phyloP scores from a whole-genome alignment of 2,888 invertebrate species.

The Cacoxenus indagator region DNA sequence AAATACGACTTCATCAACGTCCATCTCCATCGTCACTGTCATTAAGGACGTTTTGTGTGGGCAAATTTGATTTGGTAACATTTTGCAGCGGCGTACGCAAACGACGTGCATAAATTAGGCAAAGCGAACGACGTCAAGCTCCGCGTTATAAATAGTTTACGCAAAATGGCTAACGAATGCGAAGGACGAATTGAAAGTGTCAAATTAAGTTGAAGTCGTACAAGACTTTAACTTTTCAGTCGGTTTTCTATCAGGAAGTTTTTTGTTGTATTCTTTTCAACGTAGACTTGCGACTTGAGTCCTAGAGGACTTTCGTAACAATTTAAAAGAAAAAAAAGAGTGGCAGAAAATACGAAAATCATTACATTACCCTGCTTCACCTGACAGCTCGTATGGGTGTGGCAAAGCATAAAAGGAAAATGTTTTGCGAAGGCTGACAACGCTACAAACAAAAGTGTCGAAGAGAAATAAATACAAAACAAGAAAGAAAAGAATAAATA shows the following conservation, averaged over 20 bases:
- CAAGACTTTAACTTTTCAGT: too few species aligned
- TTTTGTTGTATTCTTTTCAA: too few species aligned
- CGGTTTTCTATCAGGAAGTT: too few species aligned
- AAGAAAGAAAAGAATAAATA: conserved; percentile 37
- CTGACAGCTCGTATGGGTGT: conserved; percentile 43
- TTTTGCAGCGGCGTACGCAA: conserved; percentile 46
- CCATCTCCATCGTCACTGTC: conserved; percentile 30
- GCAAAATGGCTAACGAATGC: too few species aligned
- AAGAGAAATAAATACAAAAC: conserved; percentile 11
- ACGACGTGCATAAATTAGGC: conserved; percentile 49
- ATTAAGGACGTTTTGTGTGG: conserved; percentile 57
- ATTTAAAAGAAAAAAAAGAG: too few species aligned
- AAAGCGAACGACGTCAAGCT: conserved; percentile 37
- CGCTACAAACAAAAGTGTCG: background rate
- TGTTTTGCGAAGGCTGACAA: background rate
- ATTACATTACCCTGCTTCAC: too few species aligned
- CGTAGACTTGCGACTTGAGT: too few species aligned
- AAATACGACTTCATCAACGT: background rate
- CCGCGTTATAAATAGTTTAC: conserved; percentile 58
- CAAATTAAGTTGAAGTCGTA: too few species aligned
- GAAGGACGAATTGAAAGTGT: too few species aligned
- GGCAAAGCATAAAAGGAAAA: background rate
- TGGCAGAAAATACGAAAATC: too few species aligned
- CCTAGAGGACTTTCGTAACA: too few species aligned
- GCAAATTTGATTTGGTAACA: conserved; percentile 60